Base-by-base conservation (phyloP, 2,797 vertebrate genomes). In the Sandelia bainsii region DNA sequence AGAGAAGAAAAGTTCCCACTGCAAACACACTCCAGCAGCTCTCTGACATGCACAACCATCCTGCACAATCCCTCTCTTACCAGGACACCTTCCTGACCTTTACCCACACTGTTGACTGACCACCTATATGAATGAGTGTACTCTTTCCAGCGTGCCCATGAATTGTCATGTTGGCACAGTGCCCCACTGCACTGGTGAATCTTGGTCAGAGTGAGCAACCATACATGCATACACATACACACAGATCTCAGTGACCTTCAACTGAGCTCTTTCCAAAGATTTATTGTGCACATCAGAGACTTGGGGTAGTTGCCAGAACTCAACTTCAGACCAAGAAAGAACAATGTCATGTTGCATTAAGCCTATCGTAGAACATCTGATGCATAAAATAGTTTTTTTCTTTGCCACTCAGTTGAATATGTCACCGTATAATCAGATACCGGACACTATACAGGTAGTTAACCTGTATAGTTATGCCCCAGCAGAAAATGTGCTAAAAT, bases 281-380 rank as follows among this genome's bases (percentile, higher is more conserved):
- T 46, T 45, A 29, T 44, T 45, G 64, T 37, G 32, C 60, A 29
- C 65, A 42, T 72, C 57, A 16, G 44, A 67, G 58, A 67, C 29
- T 8, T 62, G 29, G 16, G 53, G 59, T 32, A 56, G 22, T 48
- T 49, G 72, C 44, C 8, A 19, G 11, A 1, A 39, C 51, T 72
- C 42, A 22, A 69, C 59, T 62, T 58, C 48, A 58, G 20, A 70
- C 80, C 29, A 39, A 75, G 14, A 17, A 45, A 60, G 72, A 80
- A 73, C 69, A 76, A 78, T 62, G 71, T 66, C 72, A 75, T 66
- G 48, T 81, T 70, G 46, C 54, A 76, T 83, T 77, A 75, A 62
- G 44, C 40, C 49, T 51, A 58, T 42, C 14, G 39, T 57, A 51
- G 76, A 79, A 58, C 44, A 78, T 45, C 74, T 71, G 61, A 77